Conservation (phyloP, 2,888 invertebrate genomes). For the Augochlorella aurata region DNA sequence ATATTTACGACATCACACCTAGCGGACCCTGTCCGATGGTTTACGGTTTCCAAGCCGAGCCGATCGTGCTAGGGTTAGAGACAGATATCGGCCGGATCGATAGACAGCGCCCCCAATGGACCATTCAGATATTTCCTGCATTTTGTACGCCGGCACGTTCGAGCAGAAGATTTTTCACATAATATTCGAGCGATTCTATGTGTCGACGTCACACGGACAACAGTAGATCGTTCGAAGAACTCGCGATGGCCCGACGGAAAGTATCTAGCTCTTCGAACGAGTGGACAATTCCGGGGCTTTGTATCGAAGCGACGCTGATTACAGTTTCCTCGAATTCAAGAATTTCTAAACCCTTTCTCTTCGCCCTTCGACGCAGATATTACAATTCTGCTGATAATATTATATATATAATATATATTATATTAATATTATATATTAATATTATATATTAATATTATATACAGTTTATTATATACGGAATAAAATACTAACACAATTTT, state of each 20-base stretch:
- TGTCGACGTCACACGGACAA: neutral
- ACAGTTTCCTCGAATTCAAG: neutral
- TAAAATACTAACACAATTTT: too few relatives aligned
- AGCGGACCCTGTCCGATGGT: conserved; percentile 16
- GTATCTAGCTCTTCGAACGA: neutral
- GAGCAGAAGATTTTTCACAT: conserved; percentile 42
- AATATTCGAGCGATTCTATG: conserved; percentile 29
- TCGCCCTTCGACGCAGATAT: too few relatives aligned
- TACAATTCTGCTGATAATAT: too few relatives aligned
- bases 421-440: too few relatives aligned
- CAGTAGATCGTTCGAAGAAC: conserved; percentile 24
- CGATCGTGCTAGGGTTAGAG: conserved; percentile 40
- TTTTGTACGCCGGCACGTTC: conserved; percentile 27
- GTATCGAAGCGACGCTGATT: neutral
- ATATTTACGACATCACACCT: conserved; percentile 19
- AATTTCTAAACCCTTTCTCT: neutral
- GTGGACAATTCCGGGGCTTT: neutral
- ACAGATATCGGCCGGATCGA: conserved; percentile 40
- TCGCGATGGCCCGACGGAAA: conserved; percentile 4
- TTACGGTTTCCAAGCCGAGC: conserved; percentile 10
- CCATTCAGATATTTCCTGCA: conserved; percentile 37
- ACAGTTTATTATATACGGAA: too few relatives aligned
- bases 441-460: too few relatives aligned
- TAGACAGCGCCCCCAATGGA: conserved; percentile 37
- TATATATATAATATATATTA: too few relatives aligned